A percentile compares a stretch with the other conserved stretches of the same genome.
Evolutionary conservation across 2,888 invertebrate species (phyloP).

Genomic region (Nematopogon swammerdamellus): DNA sequence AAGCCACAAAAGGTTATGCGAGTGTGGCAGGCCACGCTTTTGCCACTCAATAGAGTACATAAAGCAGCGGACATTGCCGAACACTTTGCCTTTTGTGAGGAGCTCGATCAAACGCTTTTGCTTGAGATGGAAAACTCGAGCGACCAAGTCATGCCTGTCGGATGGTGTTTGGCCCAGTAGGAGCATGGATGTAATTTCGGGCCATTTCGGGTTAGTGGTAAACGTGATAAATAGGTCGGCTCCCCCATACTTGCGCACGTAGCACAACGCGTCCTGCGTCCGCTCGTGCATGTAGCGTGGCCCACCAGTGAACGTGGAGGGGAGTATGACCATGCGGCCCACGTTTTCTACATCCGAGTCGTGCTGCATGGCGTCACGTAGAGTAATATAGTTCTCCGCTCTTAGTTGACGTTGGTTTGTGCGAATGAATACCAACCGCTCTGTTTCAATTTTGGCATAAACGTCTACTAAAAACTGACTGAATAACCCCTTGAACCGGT

Average conservation of each 20-base stretch:
- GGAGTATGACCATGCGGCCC: slow-evolving; percentile 9
- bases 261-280: slow-evolving; percentile 11
- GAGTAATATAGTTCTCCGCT: slow-evolving; percentile 14
- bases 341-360: slow-evolving; percentile 6
- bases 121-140: slow-evolving; percentile 10
- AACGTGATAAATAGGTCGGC: slow-evolving; percentile 9
- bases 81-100: slow-evolving; percentile 8
- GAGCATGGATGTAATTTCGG: neutral
- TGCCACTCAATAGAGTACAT: too few species aligned
- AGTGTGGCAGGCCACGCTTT: slow-evolving; percentile 10
- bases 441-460: slow-evolving; percentile 17
- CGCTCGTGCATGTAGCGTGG: slow-evolving; percentile 16
- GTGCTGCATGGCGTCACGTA: slow-evolving; percentile 10
- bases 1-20: slow-evolving; percentile 5
- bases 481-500: too few species aligned
- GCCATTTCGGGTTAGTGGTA: slow-evolving; percentile 1
- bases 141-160: slow-evolving; percentile 6
- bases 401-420: slow-evolving; percentile 14
- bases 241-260: slow-evolving; percentile 13
- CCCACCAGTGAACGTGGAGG: slow-evolving; percentile 11
- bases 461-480: slow-evolving; percentile 18
- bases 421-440: slow-evolving; percentile 13
- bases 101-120: slow-evolving; percentile 8
- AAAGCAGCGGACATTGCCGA: slow-evolving; percentile 10
- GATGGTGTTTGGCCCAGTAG: slow-evolving; percentile 14